A percentile compares a stretch with the other conserved stretches of the same genome.
These are phyloP conservation scores for Carabus problematicus DNA, from an alignment of 2,888 invertebrate genomes.

Conservation along the genomic window DNA sequence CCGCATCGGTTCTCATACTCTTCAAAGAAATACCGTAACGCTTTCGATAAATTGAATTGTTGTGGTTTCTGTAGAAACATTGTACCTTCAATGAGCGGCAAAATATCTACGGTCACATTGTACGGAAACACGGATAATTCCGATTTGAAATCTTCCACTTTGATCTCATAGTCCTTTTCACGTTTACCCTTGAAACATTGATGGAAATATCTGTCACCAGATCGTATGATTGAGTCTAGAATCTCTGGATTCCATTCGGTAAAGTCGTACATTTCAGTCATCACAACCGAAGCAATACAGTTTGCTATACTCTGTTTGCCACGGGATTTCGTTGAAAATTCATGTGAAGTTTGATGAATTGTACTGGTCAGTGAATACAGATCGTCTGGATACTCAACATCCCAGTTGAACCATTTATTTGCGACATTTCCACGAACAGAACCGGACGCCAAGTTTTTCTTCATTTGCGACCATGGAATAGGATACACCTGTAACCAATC, in stretches of 20 bases:
- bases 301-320: slow-evolving; percentile 71
- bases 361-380: slow-evolving; percentile 74
- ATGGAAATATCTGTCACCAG: slow-evolving; percentile 66
- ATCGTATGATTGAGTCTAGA: slow-evolving; percentile 68
- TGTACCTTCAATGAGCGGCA: slow-evolving; percentile 67
- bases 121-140: slow-evolving; percentile 67
- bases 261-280: slow-evolving; percentile 62
- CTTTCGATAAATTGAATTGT: slow-evolving; percentile 70
- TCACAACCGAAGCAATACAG: slow-evolving; percentile 62
- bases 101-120: slow-evolving; percentile 64
- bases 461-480: slow-evolving; percentile 55
- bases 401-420: slow-evolving; percentile 69
- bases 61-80: slow-evolving; percentile 65
- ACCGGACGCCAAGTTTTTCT: slow-evolving; percentile 49
- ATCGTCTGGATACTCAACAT: slow-evolving; percentile 72
- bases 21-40: slow-evolving; percentile 66
- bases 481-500: slow-evolving; percentile 56
- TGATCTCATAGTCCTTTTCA: slow-evolving; percentile 65
- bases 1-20: slow-evolving; percentile 62
- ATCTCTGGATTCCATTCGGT: slow-evolving; percentile 70
- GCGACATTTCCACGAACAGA: slow-evolving; percentile 48
- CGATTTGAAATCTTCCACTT: slow-evolving; percentile 64
- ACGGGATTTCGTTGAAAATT: slow-evolving; percentile 63
- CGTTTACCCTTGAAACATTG: slow-evolving; percentile 62
- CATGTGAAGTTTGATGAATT: slow-evolving; percentile 66